These are phyloP conservation scores for Cynocephalus volans DNA, from an alignment of 2,113 vertebrate species.

Conservation along the genomic window DNA sequence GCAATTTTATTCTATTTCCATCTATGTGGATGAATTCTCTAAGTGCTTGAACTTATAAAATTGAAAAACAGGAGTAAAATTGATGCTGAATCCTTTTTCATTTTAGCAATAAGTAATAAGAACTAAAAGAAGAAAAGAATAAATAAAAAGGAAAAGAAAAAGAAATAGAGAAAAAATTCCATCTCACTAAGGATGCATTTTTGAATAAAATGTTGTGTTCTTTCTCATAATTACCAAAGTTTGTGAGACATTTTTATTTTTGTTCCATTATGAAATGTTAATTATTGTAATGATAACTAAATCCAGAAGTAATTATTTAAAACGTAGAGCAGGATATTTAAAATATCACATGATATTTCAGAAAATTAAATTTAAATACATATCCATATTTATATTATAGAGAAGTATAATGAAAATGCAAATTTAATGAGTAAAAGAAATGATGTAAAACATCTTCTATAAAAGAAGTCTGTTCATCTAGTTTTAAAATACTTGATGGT, in stretches of 20 bases:
- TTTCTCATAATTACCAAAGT: conserved; percentile 67
- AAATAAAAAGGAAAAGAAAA: background rate
- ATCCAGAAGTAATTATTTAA: conserved; percentile 77
- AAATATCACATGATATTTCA: conserved; percentile 73
- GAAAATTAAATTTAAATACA: conserved; percentile 75
- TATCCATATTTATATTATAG: conserved; percentile 51
- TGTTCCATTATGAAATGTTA: conserved; percentile 62
- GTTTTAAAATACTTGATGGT: conserved; percentile 48
- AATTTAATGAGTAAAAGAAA: conserved; percentile 69
- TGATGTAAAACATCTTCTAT: conserved; percentile 31
- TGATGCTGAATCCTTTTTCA: background rate
- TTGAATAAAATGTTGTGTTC: conserved; percentile 46
- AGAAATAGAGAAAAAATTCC: background rate
- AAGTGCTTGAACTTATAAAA: conserved; percentile 63
- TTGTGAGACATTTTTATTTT: conserved; percentile 65
- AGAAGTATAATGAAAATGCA: conserved; percentile 72
- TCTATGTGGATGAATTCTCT: conserved; percentile 52
- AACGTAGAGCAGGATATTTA: conserved; percentile 52
- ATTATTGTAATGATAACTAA: conserved; percentile 79
- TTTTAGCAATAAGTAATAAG: conserved; percentile 38
- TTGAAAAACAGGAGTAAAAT: conserved; percentile 25
- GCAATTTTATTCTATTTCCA: conserved; percentile 42
- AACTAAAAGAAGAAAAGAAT: background rate
- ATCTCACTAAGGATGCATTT: conserved; percentile 34
- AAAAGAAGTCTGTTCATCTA: conserved; percentile 14